phyloP scores from a whole-genome alignment of 2,113 vertebrate species.

The Nothocercus julius region DNA sequence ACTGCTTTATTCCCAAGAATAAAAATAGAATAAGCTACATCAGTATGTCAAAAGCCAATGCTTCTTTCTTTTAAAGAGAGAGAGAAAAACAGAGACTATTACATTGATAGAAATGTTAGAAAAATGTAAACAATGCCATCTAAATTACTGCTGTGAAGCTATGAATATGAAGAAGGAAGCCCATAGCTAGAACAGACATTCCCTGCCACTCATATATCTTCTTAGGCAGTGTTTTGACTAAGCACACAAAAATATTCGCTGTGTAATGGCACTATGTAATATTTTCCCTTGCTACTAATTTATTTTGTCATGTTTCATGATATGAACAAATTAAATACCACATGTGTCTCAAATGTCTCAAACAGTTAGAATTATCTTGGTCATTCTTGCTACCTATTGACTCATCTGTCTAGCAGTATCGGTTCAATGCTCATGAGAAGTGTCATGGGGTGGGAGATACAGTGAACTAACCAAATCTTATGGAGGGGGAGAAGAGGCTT shows the following conservation, averaged over 20 bases:
- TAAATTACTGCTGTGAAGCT: neutral
- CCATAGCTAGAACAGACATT: neutral
- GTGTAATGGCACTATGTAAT: neutral
- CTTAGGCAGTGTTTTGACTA: neutral
- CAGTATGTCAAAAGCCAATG: neutral
- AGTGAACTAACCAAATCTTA: neutral
- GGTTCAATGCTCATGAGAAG: neutral
- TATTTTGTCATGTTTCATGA: slow-evolving; percentile 14
- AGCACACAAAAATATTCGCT: neutral
- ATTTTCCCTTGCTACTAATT: slow-evolving; percentile 19
- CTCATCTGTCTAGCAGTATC: neutral
- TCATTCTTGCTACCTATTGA: neutral
- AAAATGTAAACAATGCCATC: neutral
- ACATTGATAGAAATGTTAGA: neutral
- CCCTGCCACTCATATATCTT: neutral
- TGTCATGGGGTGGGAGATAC: neutral
- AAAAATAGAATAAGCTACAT: neutral
- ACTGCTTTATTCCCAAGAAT: neutral
- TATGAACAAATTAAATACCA: slow-evolving; percentile 41
- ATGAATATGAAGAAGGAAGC: neutral
- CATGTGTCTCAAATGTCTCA: slow-evolving; percentile 18
- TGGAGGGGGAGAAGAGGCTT: neutral
- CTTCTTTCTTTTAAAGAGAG: neutral
- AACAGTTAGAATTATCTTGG: slow-evolving; percentile 11
- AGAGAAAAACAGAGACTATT: neutral